Evolutionary conservation across 2,113 vertebrate species (phyloP).

Genomic region (Tauraco erythrolophus): DNA sequence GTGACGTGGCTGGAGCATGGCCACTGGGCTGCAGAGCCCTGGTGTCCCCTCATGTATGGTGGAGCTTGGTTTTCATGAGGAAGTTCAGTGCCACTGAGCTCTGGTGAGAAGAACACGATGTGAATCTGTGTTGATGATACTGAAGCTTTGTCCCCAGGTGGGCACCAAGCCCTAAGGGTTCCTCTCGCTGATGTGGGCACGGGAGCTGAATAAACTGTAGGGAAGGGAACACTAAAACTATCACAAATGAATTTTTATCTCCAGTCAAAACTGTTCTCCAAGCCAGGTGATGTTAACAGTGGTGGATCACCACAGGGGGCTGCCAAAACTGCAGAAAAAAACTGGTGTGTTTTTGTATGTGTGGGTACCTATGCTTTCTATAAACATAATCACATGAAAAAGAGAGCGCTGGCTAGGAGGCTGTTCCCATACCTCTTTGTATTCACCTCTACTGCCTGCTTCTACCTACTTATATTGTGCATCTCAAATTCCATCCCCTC

Average conservation of each 20-base stretch:
- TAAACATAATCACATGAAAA: neutral
- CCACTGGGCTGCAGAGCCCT: neutral
- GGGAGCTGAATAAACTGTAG: neutral
- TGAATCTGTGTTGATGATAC: neutral
- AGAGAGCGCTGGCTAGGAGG: neutral
- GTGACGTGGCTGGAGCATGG: neutral
- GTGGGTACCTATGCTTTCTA: neutral
- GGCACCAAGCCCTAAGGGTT: neutral
- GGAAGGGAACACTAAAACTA: neutral
- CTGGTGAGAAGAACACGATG: neutral
- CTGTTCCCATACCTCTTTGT: neutral
- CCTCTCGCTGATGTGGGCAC: neutral
- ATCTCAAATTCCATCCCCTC: neutral
- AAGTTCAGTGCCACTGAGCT: neutral
- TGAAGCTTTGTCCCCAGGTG: neutral
- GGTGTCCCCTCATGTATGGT: neutral
- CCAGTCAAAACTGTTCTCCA: neutral
- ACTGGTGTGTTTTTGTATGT: rapidly evolving
- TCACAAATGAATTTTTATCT: neutral
- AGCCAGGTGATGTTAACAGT: neutral
- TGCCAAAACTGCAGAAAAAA: neutral
- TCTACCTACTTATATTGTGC: neutral
- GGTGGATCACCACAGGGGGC: neutral
- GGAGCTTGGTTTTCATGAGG: neutral
- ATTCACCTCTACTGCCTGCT: neutral